Conservation (phyloP, 1,140 invertebrate species). For the Oryctes rhinoceros region DNA sequence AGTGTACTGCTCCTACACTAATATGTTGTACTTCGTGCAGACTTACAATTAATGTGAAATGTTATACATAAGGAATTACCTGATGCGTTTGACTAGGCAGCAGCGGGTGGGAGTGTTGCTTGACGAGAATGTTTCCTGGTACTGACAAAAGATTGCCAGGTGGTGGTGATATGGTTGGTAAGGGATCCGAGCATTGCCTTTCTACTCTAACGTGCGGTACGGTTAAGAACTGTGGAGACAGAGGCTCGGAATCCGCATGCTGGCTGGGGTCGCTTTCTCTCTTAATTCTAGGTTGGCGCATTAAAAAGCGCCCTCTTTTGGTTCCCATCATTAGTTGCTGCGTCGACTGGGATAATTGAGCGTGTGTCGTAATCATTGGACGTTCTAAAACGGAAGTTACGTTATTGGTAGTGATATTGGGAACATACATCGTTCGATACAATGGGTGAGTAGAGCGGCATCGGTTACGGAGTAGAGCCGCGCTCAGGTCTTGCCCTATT, state of each 20-base stretch:
- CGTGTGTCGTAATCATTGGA: slow-evolving; percentile 49
- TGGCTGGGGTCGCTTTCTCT: slow-evolving; percentile 67
- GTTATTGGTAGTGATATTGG: neutral
- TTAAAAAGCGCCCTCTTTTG: slow-evolving; percentile 69
- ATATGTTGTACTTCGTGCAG: too few species aligned
- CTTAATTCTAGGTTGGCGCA: slow-evolving; percentile 73
- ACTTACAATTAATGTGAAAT: too few species aligned
- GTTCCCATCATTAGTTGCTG: slow-evolving; percentile 61
- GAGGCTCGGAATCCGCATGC: slow-evolving; percentile 63
- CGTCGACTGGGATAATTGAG: slow-evolving; percentile 47
- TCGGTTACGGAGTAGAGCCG: too few species aligned
- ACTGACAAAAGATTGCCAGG: slow-evolving; percentile 69
- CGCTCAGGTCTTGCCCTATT: too few species aligned
- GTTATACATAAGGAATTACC: slow-evolving; percentile 38
- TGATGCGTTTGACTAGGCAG: slow-evolving; percentile 65
- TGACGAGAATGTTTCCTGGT: slow-evolving; percentile 68
- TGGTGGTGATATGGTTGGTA: slow-evolving; percentile 61
- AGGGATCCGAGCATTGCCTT: slow-evolving; percentile 68
- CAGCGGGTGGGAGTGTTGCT: slow-evolving; percentile 73
- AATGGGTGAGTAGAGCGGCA: too few species aligned
- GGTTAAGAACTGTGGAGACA: slow-evolving; percentile 61
- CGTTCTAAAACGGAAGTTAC: slow-evolving; percentile 48
- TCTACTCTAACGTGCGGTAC: slow-evolving; percentile 65
- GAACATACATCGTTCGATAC: too few species aligned
- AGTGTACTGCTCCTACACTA: too few species aligned